Percentiles rank a stretch among this genome's conserved stretches.
These are phyloP conservation scores for Meteorus sp. DNA, from an alignment of 1,140 invertebrate genomes.

Conservation along the genomic window DNA sequence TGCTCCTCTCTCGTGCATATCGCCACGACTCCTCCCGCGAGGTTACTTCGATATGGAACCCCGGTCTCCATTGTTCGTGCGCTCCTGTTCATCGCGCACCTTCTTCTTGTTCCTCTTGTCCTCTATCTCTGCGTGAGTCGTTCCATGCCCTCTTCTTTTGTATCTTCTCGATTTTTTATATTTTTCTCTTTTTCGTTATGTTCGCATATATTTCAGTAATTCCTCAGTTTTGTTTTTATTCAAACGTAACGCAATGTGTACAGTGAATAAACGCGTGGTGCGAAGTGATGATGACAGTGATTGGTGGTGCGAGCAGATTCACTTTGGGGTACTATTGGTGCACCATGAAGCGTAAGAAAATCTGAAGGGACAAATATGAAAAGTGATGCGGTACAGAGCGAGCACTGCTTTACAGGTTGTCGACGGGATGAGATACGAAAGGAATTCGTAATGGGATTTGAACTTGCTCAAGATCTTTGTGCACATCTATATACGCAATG, in stretches of 20 bases:
- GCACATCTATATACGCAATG: too few species aligned
- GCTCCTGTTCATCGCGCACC: constrained; percentile 30
- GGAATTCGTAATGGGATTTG: constrained; percentile 12
- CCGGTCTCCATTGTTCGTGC: constrained; percentile 35
- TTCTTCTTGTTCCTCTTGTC: constrained; percentile 24
- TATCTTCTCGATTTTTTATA: constrained; percentile 3
- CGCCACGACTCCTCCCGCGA: constrained; percentile 14
- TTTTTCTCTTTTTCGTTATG: not conserved
- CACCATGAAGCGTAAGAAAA: not conserved
- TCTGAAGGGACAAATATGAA: constrained; percentile 10
- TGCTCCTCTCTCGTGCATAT: not conserved
- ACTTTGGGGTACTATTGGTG: not conserved
- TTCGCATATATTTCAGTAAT: not conserved
- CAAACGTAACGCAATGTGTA: too few species aligned
- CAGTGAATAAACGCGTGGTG: not conserved
- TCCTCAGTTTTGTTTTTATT: too few species aligned
- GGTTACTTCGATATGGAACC: constrained; percentile 35
- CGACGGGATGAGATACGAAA: constrained; percentile 1
- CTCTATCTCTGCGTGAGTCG: too few species aligned
- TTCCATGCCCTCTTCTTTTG: too few species aligned
- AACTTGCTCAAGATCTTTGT: not conserved
- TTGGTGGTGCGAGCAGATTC: not conserved
- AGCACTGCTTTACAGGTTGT: constrained; percentile 12
- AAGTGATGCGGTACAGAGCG: constrained; percentile 1
- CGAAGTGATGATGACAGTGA: too few species aligned